phyloP scores from a whole-genome alignment of 2,797 vertebrate genomes.

The Pyrocephalus nanus region DNA sequence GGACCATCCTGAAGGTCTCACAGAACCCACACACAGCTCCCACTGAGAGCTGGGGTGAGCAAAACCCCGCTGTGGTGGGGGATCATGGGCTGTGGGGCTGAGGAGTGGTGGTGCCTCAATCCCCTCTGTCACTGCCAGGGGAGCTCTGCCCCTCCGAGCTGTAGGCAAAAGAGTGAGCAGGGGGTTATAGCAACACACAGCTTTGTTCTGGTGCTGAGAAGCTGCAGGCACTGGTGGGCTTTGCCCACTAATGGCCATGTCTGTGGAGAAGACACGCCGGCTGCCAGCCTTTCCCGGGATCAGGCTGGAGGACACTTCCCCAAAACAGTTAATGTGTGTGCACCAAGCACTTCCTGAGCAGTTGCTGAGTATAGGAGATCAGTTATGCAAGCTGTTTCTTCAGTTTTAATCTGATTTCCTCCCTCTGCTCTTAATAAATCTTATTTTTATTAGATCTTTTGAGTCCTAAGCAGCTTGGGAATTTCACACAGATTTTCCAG shows the following conservation, averaged over 20 bases:
- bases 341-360: not conserved
- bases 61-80: not conserved
- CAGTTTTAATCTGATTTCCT: constrained; percentile 62
- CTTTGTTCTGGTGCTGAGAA: not conserved
- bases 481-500: constrained; percentile 34
- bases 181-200: not conserved
- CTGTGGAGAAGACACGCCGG: not conserved
- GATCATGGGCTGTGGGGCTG: not conserved
- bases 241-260: not conserved
- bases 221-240: not conserved
- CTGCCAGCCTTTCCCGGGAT: not conserved
- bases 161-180: not conserved
- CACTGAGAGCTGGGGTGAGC: not conserved
- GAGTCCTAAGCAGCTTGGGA: constrained; percentile 35
- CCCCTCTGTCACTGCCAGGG: accelerated
- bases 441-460: constrained; percentile 52
- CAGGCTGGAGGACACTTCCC: not conserved
- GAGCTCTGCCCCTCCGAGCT: not conserved
- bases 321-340: not conserved
- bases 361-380: constrained; percentile 21
- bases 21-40: accelerated
- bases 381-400: constrained; percentile 46
- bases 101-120: not conserved
- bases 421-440: constrained; percentile 57
- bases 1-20: not conserved